Percentiles rank a stretch among this genome's conserved stretches.
phyloP scores from a whole-genome alignment of 2,797 vertebrate species.

The Cercopithecus mitis region DNA sequence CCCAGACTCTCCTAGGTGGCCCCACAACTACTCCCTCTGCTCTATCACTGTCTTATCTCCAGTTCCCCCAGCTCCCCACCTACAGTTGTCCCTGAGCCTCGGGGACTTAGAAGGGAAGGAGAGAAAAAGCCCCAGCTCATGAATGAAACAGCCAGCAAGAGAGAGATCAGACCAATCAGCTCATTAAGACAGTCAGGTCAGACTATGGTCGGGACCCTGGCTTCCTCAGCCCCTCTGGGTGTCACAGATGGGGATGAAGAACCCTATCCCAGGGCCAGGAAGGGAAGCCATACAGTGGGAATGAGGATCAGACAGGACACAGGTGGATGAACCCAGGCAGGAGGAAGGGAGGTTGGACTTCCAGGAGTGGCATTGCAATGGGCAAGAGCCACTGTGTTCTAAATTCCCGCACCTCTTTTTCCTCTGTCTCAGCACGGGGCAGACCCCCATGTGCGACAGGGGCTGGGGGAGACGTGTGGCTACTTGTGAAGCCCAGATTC shows the following conservation, averaged over 20 bases:
- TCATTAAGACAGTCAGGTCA: neutral
- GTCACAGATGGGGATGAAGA: neutral
- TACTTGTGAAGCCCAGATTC: neutral
- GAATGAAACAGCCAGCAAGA: neutral
- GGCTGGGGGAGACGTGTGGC: neutral
- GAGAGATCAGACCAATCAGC: neutral
- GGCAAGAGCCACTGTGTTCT: neutral
- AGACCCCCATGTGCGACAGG: neutral
- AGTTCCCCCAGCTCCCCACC: neutral
- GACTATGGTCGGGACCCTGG: neutral
- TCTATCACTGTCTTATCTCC: neutral
- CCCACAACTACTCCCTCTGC: neutral
- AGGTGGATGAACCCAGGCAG: neutral
- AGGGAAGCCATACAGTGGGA: neutral
- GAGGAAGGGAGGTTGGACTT: neutral
- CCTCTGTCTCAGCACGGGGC: neutral
- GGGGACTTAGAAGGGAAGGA: neutral
- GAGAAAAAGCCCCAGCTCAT: neutral
- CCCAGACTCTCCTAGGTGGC: neutral
- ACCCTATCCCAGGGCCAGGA: neutral
- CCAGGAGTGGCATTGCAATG: neutral
- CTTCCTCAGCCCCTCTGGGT: neutral
- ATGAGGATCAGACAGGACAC: neutral
- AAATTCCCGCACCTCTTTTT: neutral
- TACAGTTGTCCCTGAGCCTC: neutral